Percentiles rank a stretch among this genome's conserved stretches.
phyloP scores from a whole-genome alignment of 2,113 vertebrate genomes.

The Xiphophorus couchianus region DNA sequence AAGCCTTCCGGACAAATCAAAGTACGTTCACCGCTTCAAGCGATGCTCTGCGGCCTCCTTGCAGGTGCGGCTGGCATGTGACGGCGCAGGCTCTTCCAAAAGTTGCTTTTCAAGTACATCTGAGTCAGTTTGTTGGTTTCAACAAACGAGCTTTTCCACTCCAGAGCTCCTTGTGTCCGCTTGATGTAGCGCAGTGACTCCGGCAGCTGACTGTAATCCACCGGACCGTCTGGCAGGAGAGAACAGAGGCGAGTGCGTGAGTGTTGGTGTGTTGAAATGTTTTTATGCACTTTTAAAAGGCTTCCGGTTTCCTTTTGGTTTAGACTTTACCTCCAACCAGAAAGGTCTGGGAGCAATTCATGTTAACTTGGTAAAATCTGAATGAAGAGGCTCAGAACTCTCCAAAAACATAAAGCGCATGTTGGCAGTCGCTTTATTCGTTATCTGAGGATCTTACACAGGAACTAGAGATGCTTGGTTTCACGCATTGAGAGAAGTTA shows the following conservation, averaged over 20 bases:
- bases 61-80: constrained; percentile 78
- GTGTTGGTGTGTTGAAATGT: background rate
- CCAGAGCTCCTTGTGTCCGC: constrained; percentile 84
- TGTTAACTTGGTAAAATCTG: background rate
- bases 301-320: background rate
- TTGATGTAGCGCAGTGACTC: constrained; percentile 86
- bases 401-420: background rate
- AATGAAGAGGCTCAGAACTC: background rate
- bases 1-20: background rate
- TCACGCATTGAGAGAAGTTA: background rate
- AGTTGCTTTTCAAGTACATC: constrained; percentile 67
- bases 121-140: constrained; percentile 6
- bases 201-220: constrained; percentile 79
- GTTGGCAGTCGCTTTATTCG: background rate
- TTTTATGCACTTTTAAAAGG: too few species aligned
- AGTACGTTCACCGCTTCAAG: background rate
- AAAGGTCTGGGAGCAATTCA: background rate
- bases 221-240: constrained; percentile 58
- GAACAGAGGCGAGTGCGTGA: background rate
- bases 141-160: constrained; percentile 71
- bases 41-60: background rate
- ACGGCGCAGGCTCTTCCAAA: constrained; percentile 89
- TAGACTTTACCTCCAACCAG: background rate
- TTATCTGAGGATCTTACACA: background rate
- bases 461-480: background rate